phyloP scores from a whole-genome alignment of 2,113 vertebrate species.

The Cyanocitta stelleri region DNA sequence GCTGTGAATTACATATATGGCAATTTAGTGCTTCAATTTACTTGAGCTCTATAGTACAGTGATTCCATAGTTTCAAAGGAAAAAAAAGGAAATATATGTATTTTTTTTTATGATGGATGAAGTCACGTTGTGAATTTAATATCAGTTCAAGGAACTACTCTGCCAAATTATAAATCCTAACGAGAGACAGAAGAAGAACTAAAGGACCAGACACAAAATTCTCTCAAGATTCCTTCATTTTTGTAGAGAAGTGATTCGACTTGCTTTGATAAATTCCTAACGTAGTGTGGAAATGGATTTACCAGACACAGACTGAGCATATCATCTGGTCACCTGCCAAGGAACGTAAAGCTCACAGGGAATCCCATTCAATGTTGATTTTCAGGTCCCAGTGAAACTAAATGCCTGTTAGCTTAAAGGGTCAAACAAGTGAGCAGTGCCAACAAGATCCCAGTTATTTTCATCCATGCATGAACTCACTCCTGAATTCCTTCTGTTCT shows the following conservation, averaged over 20 bases:
- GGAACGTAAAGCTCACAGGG: neutral
- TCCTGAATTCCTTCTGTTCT: neutral
- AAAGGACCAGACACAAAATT: constrained; percentile 5
- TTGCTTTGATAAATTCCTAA: constrained; percentile 64
- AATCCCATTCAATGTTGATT: constrained; percentile 20
- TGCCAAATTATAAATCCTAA: constrained; percentile 1
- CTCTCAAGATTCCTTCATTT: constrained; percentile 24
- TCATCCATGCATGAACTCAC: neutral
- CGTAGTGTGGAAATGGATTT: constrained; percentile 61
- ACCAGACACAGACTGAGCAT: constrained; percentile 13
- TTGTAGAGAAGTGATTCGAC: neutral
- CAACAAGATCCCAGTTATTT: neutral
- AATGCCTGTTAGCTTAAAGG: neutral
- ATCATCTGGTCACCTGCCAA: constrained; percentile 49
- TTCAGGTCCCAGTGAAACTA: constrained; percentile 7
- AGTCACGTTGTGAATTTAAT: neutral
- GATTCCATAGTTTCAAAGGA: neutral
- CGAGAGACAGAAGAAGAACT: neutral
- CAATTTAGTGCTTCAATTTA: neutral
- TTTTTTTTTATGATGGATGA: neutral
- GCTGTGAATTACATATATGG: neutral
- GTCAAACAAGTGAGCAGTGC: constrained; percentile 7
- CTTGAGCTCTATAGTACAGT: neutral
- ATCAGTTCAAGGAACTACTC: neutral
- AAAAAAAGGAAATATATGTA: neutral